phyloP scores from a whole-genome alignment of 2,797 vertebrate species.

The Silurus aristotelis region DNA sequence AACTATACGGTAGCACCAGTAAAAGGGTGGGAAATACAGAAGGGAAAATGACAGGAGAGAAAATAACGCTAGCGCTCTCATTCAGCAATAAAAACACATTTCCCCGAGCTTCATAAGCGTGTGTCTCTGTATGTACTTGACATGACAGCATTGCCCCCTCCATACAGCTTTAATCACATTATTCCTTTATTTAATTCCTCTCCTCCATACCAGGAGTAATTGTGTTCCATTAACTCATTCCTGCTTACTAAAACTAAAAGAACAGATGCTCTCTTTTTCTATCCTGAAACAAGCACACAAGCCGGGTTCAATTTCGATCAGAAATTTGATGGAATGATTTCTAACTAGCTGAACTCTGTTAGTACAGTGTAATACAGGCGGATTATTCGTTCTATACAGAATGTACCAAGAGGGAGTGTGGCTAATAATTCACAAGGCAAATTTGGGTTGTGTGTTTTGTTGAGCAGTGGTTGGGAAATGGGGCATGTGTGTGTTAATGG shows the following conservation, averaged over 20 bases:
- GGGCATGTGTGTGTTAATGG: background rate
- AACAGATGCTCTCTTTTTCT: background rate
- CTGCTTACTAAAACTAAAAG: background rate
- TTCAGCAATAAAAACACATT: background rate
- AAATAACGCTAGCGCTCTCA: background rate
- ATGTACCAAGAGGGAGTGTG: constrained; percentile 62
- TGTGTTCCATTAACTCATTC: constrained; percentile 25
- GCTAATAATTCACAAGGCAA: constrained; percentile 64
- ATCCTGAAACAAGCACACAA: background rate
- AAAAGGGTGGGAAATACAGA: background rate
- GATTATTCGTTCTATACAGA: background rate
- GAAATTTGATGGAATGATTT: background rate
- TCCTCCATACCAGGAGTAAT: constrained; percentile 25
- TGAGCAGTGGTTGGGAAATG: background rate
- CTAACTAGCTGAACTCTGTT: background rate
- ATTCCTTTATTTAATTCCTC: constrained; percentile 58
- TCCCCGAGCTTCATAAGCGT: background rate
- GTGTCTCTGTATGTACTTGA: background rate
- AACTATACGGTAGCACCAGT: background rate
- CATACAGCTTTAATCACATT: background rate
- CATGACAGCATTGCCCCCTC: background rate
- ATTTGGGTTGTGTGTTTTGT: constrained; percentile 19
- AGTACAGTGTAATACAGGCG: background rate
- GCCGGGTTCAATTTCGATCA: background rate
- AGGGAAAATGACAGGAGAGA: background rate